Evolutionary conservation across 2,888 invertebrate genomes (phyloP), one percentile per base, ranked within the genome.

Genomic region (Heteromyza rotundicornis): DNA sequence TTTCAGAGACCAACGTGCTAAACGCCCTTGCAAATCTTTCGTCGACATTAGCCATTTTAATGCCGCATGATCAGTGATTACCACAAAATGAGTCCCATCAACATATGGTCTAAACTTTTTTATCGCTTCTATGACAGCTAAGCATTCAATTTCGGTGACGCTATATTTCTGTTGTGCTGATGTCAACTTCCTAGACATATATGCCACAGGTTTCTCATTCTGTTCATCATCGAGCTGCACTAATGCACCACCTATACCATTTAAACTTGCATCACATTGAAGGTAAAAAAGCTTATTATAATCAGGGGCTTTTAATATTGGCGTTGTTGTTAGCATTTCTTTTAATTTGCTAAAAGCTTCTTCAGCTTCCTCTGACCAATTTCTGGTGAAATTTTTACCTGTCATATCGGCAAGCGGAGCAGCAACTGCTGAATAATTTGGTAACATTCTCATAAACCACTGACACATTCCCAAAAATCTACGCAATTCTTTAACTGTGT

Each of bases 101-200:
- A 65, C 32, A 27, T 65, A 65, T 2, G 54, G 52, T 1, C 65
- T 58, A 47, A 65, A 63, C 10, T 63, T 60, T 14, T 56, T 58
- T 1, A 65, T 44, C 7, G 44, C 24, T 14, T 35, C 10, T 14
- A 65, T 59, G 2, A 49, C 59, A 17, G 65, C 62, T 17, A 60
- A 19, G 17, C 65, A 65, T 35, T 65, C 62, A 17, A 53, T 17
- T 23, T 64, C 64, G 0, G 64, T 52, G 8, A 62, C 49, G n/a
- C 52, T 53, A 53, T 62, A 62, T 32, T 64, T 56, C 1, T 44
- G 23, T 40, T 63, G 56, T 5, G 63, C 55, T 27, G 27, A 35
- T 14, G 14, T 63, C 1, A 63, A 49, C 35, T 59, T 59, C 1
- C 20, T 49, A 2, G 40, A 59, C n/a, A 57, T 47, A 22, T 58